Percentiles rank a stretch among this genome's conserved stretches.
These are phyloP conservation scores for Dendrocincla fuliginosa DNA, from an alignment of 2,797 vertebrate species.

Conservation along the genomic window DNA sequence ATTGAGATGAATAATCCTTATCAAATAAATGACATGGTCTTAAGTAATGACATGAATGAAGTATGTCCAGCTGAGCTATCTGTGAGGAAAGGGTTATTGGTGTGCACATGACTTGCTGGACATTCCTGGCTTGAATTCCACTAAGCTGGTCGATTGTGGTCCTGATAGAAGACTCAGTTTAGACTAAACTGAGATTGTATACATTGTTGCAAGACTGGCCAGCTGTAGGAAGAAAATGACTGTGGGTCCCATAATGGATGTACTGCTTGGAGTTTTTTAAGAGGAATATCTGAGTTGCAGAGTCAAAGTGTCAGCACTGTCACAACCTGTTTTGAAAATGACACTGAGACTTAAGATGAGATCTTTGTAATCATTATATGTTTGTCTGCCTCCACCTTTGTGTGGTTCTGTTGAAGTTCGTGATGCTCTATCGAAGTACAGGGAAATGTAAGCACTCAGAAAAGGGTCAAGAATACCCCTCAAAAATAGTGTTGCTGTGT, in stretches of 20 bases:
- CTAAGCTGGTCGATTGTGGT: accelerated
- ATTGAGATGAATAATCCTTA: background rate
- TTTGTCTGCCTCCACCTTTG: background rate
- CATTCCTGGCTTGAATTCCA: background rate
- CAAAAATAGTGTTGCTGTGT: background rate
- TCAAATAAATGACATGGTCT: background rate
- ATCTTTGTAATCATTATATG: background rate
- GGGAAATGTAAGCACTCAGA: background rate
- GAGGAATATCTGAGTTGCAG: background rate
- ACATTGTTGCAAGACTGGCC: background rate
- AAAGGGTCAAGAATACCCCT: background rate
- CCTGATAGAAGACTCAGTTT: background rate
- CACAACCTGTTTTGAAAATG: background rate
- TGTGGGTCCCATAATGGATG: background rate
- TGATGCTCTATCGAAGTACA: background rate
- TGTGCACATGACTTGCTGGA: background rate
- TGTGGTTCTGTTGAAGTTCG: background rate
- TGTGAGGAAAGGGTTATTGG: background rate
- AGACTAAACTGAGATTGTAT: background rate
- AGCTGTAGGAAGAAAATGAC: background rate
- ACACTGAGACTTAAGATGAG: background rate
- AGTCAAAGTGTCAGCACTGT: background rate
- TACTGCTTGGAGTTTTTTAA: background rate
- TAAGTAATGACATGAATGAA: background rate
- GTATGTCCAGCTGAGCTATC: background rate